Evolutionary conservation across 2,797 vertebrate genomes (phyloP).

Genomic region (Pteronotus mesoamericanus): DNA sequence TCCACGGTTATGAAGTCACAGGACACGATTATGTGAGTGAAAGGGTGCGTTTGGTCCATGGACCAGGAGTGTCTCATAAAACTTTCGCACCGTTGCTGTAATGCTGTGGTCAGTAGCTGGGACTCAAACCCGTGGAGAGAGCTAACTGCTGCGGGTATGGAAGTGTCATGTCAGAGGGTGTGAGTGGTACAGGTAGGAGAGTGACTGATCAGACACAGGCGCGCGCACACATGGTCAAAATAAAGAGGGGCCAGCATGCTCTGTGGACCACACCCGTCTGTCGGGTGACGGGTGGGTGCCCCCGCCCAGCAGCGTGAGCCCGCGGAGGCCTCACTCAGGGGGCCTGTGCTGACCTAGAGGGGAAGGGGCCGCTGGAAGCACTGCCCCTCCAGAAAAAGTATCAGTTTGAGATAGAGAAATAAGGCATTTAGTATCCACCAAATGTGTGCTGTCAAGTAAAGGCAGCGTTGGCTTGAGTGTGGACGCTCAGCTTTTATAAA

Average conservation of each 20-base stretch:
- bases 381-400: background rate
- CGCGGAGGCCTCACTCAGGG: accelerated
- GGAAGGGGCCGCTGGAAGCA: background rate
- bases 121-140: accelerated
- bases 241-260: accelerated
- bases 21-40: accelerated
- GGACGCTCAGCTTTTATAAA: accelerated
- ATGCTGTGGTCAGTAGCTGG: accelerated
- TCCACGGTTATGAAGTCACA: accelerated
- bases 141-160: background rate
- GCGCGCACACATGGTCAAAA: accelerated
- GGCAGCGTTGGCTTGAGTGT: accelerated
- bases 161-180: accelerated
- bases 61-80: background rate
- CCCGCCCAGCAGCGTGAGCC: background rate
- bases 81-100: background rate
- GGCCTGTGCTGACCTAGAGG: background rate
- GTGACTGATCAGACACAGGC: accelerated
- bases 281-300: accelerated
- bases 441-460: background rate
- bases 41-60: accelerated
- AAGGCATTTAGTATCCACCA: background rate
- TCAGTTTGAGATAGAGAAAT: background rate
- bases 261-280: accelerated
- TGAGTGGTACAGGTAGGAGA: background rate